Evolutionary conservation across 1,140 invertebrate genomes (phyloP).

Genomic region (Helicoverpa zea): DNA sequence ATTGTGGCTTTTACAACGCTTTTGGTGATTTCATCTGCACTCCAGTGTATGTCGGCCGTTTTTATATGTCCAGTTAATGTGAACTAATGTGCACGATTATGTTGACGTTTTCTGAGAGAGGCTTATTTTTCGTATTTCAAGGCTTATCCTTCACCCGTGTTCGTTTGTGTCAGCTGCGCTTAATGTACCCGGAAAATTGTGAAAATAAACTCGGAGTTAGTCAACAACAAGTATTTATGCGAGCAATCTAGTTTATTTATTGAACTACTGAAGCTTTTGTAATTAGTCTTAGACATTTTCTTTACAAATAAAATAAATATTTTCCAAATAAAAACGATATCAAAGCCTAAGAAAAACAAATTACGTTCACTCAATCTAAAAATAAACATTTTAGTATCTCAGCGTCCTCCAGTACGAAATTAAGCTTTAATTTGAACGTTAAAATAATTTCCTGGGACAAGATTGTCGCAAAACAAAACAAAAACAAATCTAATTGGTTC

Average conservation of each 20-base stretch:
- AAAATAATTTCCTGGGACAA: slow-evolving; percentile 18
- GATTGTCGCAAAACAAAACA: slow-evolving; percentile 13
- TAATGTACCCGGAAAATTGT: slow-evolving; percentile 3
- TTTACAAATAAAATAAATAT: neutral
- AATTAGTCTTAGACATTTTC: too few species aligned
- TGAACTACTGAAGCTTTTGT: too few species aligned
- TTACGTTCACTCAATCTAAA: neutral
- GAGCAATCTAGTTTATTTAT: too few species aligned
- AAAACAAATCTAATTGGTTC: slow-evolving; percentile 27
- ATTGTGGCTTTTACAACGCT: slow-evolving; percentile 41
- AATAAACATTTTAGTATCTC: neutral
- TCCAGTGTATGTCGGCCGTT: slow-evolving; percentile 9
- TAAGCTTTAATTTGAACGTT: slow-evolving; percentile 12
- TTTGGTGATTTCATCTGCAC: slow-evolving; percentile 38
- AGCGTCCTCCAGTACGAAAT: neutral
- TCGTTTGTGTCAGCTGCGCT: slow-evolving; percentile 16
- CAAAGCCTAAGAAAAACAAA: neutral
- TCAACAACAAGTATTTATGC: too few species aligned
- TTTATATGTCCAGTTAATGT: slow-evolving; percentile 39
- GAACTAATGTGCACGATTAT: slow-evolving; percentile 35
- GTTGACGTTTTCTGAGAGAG: slow-evolving; percentile 27
- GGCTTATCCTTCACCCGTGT: slow-evolving; percentile 7
- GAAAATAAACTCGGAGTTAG: neutral
- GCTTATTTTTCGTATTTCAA: slow-evolving; percentile 30
- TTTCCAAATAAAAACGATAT: neutral